Evolutionary conservation across 1,140 invertebrate species (phyloP).

Genomic region (Drosophila albomicans): DNA sequence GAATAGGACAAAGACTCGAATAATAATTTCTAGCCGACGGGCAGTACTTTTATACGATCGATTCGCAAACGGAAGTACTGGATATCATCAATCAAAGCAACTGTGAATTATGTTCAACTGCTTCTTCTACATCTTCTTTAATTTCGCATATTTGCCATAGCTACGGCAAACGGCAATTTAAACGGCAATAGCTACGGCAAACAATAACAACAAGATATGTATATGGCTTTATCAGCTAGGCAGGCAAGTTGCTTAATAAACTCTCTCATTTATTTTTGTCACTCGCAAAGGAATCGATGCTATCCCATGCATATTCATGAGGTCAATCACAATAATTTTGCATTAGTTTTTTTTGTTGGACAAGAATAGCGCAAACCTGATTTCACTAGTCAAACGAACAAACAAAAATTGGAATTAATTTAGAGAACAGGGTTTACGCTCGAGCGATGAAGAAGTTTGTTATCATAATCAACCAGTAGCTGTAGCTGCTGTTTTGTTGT

Average conservation of each 20-base stretch:
- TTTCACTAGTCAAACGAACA: slow-evolving; percentile 14
- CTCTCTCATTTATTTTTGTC: slow-evolving; percentile 39
- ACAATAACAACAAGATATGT: slow-evolving; percentile 15
- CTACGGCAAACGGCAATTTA: slow-evolving; percentile 15
- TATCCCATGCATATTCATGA: slow-evolving; percentile 34
- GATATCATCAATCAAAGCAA: slow-evolving; percentile 69
- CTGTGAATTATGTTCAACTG: slow-evolving; percentile 43
- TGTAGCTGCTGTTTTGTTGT: not conserved
- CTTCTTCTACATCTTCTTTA: slow-evolving; percentile 16
- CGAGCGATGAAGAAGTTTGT: slow-evolving; percentile 21
- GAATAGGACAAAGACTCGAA: slow-evolving; percentile 60
- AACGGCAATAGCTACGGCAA: not conserved
- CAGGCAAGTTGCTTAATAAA: not conserved
- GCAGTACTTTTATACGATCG: slow-evolving; percentile 69
- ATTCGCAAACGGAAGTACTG: slow-evolving; percentile 66
- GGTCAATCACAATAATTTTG: slow-evolving; percentile 20
- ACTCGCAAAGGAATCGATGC: slow-evolving; percentile 19
- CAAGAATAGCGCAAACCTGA: slow-evolving; percentile 45
- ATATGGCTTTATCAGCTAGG: slow-evolving; percentile 4
- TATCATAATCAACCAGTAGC: slow-evolving; percentile 44
- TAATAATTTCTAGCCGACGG: slow-evolving; percentile 50
- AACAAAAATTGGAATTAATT: slow-evolving; percentile 6
- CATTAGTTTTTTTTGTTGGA: slow-evolving; percentile 5
- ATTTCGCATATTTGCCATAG: slow-evolving; percentile 53
- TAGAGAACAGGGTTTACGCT: slow-evolving; percentile 15